Percentiles rank a stretch among this genome's conserved stretches.
Conservation (phyloP, 2,888 invertebrate genomes). For the Oscheius myriophilus region DNA sequence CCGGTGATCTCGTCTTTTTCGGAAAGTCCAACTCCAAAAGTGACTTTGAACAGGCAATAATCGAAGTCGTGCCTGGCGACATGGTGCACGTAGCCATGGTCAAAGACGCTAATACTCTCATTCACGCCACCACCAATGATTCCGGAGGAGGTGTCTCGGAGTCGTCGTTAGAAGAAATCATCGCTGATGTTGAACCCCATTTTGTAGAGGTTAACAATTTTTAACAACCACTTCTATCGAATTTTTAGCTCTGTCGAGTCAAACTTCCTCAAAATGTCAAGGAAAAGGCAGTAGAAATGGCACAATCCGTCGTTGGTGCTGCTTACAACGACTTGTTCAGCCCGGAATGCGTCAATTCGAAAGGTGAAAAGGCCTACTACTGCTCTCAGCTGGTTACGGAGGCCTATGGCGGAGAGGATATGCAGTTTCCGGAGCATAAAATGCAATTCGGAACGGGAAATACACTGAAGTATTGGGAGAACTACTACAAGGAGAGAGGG, state of each 20-base stretch:
- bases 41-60: conserved; percentile 20
- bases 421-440: conserved; percentile 51
- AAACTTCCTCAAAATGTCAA: conserved; percentile 1
- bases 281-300: conserved; percentile 11
- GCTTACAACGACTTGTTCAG: conserved; percentile 54
- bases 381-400: conserved; percentile 52
- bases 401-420: conserved; percentile 32
- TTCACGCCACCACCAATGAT: conserved; percentile 40
- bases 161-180: conserved; percentile 28
- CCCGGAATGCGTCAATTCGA: conserved; percentile 38
- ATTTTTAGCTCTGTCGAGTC: conserved; percentile 25
- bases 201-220: conserved; percentile 26
- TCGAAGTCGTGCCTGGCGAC: conserved; percentile 9
- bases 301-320: conserved; percentile 15
- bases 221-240: background rate
- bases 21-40: conserved; percentile 9
- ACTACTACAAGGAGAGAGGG: conserved; percentile 47
- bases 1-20: conserved; percentile 43
- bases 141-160: conserved; percentile 37
- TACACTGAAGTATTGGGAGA: conserved; percentile 53
- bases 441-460: conserved; percentile 50
- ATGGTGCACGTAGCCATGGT: conserved; percentile 41
- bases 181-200: conserved; percentile 32
- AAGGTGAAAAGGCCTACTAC: conserved; percentile 42
- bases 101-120: conserved; percentile 18